A percentile compares a stretch with the other conserved stretches of the same genome.
Conservation (phyloP, 2,888 invertebrate species). For the Ochropleura leucogaster region DNA sequence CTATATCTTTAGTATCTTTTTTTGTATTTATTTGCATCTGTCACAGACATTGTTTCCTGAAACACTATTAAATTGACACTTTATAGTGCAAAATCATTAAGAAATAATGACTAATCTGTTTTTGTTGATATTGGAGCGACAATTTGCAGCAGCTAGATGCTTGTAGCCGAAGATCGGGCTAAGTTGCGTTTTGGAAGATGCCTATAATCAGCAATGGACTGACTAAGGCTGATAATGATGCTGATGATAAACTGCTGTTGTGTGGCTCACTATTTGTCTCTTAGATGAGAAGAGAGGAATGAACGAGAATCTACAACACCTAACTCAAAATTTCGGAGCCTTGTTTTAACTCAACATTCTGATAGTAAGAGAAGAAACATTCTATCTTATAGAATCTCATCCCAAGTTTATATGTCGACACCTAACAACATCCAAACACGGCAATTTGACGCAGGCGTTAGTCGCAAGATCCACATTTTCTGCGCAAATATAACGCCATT, state of each 20-base stretch:
- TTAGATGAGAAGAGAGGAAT: background rate
- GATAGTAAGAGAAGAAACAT: background rate
- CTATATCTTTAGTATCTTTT: background rate
- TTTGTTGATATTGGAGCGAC: no score
- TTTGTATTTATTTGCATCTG: background rate
- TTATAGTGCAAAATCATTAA: background rate
- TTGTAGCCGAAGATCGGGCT: no score
- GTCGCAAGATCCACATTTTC: constrained; percentile 75
- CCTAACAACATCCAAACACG: constrained; percentile 65
- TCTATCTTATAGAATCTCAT: constrained; percentile 10
- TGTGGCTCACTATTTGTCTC: background rate
- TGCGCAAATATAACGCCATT: constrained; percentile 69
- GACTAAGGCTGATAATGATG: no score
- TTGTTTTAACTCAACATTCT: background rate
- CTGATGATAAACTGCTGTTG: background rate
- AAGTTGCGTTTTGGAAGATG: no score
- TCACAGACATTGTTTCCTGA: background rate
- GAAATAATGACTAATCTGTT: background rate
- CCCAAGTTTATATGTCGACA: constrained; percentile 54
- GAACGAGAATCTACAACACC: background rate
- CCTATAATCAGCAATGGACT: no score
- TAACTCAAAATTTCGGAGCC: background rate
- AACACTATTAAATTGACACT: background rate
- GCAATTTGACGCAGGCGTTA: constrained; percentile 80
- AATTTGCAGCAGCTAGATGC: no score